phyloP scores from a whole-genome alignment of 1,140 invertebrate genomes.

The Drosophila fuyamai region DNA sequence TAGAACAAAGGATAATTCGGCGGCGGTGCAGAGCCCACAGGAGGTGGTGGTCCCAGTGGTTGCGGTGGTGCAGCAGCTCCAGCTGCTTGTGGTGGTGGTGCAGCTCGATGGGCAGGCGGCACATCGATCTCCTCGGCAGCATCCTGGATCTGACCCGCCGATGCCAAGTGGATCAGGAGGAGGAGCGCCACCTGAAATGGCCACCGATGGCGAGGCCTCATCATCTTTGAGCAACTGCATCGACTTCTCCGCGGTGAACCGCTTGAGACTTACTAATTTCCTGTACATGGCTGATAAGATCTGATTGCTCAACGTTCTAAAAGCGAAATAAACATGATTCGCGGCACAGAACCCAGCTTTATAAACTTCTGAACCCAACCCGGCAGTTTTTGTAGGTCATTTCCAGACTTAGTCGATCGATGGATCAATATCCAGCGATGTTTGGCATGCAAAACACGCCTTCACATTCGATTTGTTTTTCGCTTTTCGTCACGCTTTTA shows the following conservation, averaged over 20 bases:
- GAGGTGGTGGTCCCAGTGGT: conserved; percentile 17
- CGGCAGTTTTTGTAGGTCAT: conserved; percentile 32
- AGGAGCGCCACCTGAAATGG: conserved; percentile 46
- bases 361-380: conserved; percentile 51
- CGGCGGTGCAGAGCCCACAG: conserved; percentile 48
- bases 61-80: conserved; percentile 24
- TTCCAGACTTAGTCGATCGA: conserved; percentile 1
- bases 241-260: conserved; percentile 30
- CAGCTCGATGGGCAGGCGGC: conserved; percentile 55
- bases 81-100: conserved; percentile 22
- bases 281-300: conserved; percentile 66
- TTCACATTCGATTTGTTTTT: conserved; percentile 47
- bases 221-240: conserved; percentile 32
- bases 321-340: conserved; percentile 4
- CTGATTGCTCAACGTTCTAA: conserved; percentile 42
- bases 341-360: conserved; percentile 39
- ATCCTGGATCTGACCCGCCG: conserved; percentile 50
- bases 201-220: conserved; percentile 27
- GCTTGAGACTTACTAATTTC: conserved; percentile 65
- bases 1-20: conserved; percentile 47
- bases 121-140: conserved; percentile 62
- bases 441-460: conserved; percentile 50
- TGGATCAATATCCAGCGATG: conserved; percentile 6
- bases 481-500: conserved; percentile 66
- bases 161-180: conserved; percentile 6